Conservation (phyloP, 2,113 vertebrate genomes). For the Lagenorhynchus albirostris region DNA sequence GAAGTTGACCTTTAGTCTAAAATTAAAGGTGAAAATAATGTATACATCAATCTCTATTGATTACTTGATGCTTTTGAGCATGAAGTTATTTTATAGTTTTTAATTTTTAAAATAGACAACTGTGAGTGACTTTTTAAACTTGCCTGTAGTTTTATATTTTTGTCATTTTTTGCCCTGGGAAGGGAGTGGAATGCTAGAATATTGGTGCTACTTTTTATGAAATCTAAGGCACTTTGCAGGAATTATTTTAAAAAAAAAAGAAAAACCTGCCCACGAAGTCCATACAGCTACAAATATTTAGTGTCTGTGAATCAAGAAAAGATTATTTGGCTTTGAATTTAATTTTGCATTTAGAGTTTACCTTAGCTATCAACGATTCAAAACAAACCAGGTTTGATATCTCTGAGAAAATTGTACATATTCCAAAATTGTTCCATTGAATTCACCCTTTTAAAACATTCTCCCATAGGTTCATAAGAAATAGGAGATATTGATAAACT, state of each 20-base stretch:
- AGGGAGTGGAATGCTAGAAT: neutral
- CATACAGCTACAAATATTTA: neutral
- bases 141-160: neutral
- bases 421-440: neutral
- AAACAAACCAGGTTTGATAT: neutral
- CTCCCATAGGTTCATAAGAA: neutral
- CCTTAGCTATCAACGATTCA: neutral
- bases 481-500: neutral
- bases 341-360: slow-evolving; percentile 32
- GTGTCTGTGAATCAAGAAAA: neutral
- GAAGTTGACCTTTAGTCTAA: neutral
- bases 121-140: neutral
- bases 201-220: slow-evolving; percentile 19
- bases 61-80: neutral
- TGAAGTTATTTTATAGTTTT: neutral
- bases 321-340: neutral
- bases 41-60: neutral
- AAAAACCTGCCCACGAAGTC: neutral
- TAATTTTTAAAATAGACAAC: neutral
- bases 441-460: neutral
- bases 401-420: neutral
- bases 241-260: neutral
- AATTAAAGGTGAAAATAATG: neutral
- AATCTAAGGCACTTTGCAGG: slow-evolving; percentile 19
- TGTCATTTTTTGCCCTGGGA: neutral